Conservation (phyloP, 2,888 invertebrate genomes). For the Lasioglossum leucozonium region DNA sequence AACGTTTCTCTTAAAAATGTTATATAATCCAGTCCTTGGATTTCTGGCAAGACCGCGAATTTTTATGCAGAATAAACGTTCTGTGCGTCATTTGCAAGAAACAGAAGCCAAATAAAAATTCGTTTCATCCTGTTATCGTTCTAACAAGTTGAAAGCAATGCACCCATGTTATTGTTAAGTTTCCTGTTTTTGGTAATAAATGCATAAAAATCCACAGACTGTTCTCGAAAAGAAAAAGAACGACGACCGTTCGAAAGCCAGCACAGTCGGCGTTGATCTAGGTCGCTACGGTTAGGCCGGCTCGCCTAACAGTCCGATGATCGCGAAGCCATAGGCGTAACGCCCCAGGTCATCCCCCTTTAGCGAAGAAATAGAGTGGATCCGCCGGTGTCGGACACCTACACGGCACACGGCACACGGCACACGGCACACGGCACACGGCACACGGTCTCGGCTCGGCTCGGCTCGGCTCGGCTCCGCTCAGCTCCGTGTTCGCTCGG, state of each 20-base stretch:
- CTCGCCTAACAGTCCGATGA: slow-evolving; percentile 46
- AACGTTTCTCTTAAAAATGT: too few species aligned
- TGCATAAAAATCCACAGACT: too few species aligned
- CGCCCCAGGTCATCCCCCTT: slow-evolving; percentile 57
- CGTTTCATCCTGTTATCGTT: too few species aligned
- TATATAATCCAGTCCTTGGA: too few species aligned
- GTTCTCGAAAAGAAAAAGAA: neutral
- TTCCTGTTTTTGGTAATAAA: too few species aligned
- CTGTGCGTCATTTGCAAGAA: too few species aligned
- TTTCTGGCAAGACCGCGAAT: too few species aligned
- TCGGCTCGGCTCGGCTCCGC: neutral
- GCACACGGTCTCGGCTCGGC: slow-evolving; percentile 13
- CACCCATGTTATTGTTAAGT: too few species aligned
- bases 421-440: slow-evolving; percentile 22
- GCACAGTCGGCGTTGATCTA: slow-evolving; percentile 1
- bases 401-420: slow-evolving; percentile 22
- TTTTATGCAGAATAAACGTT: too few species aligned
- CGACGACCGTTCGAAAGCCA: neutral
- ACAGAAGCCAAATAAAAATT: too few species aligned
- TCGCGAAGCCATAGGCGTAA: slow-evolving; percentile 54
- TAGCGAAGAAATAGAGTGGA: slow-evolving; percentile 53
- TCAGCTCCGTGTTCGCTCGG: neutral
- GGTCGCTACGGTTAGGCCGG: slow-evolving; percentile 26
- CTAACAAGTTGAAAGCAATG: too few species aligned
- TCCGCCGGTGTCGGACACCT: slow-evolving; percentile 48